Evolutionary conservation across 2,797 vertebrate genomes (phyloP).

Genomic region (Masticophis lateralis): DNA sequence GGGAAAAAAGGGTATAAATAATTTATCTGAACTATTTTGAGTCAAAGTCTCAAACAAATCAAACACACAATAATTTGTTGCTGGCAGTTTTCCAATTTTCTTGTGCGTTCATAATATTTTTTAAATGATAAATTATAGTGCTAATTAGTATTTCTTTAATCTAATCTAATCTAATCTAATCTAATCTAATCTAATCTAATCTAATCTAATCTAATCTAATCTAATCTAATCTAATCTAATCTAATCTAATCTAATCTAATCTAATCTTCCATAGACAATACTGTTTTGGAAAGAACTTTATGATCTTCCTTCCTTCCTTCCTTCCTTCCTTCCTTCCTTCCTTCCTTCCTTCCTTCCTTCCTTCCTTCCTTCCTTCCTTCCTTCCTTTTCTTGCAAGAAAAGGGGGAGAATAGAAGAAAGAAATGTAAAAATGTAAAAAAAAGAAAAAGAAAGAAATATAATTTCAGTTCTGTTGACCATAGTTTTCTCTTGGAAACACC

Average conservation of each 20-base stretch:
- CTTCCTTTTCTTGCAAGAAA: neutral
- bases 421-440: too few relatives aligned
- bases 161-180: neutral
- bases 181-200: too few relatives aligned
- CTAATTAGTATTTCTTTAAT: constrained; percentile 66
- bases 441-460: too few relatives aligned
- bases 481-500: too few relatives aligned
- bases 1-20: neutral
- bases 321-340: neutral
- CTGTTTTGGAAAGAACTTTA: neutral
- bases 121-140: constrained; percentile 43
- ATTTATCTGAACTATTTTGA: neutral
- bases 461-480: too few relatives aligned
- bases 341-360: neutral
- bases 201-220: too few relatives aligned
- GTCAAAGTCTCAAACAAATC: neutral
- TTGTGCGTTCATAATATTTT: constrained; percentile 57
- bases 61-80: constrained; percentile 22
- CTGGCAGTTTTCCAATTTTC: constrained; percentile 48
- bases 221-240: too few relatives aligned
- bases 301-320: neutral
- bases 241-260: neutral
- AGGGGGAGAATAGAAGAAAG: too few relatives aligned
- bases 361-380: too few relatives aligned
- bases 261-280: neutral